Conservation (phyloP, 2,113 vertebrate genomes). For the Vulpes vulpes region DNA sequence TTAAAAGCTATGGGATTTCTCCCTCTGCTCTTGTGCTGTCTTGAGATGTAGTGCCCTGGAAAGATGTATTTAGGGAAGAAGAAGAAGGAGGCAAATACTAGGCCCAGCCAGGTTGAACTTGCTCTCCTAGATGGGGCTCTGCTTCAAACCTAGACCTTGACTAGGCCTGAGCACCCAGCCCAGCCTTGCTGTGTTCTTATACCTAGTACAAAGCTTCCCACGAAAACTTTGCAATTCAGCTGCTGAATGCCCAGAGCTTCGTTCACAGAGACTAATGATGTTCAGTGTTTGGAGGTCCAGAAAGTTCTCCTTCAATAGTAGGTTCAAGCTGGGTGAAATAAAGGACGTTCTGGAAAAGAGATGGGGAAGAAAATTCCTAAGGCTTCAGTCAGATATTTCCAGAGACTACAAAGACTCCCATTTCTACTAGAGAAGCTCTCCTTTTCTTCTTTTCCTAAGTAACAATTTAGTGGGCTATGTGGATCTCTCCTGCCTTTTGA, state of each 20-base stretch:
- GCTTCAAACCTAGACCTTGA: neutral
- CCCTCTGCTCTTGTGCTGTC: neutral
- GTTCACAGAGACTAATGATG: neutral
- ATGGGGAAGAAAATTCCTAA: neutral
- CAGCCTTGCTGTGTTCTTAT: neutral
- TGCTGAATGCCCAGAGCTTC: neutral
- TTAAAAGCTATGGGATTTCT: neutral
- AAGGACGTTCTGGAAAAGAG: conserved; percentile 25
- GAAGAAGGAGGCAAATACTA: neutral
- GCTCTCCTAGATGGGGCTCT: neutral
- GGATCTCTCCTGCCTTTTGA: neutral
- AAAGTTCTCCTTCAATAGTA: neutral
- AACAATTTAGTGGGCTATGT: neutral
- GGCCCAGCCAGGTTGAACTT: neutral
- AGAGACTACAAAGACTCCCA: neutral
- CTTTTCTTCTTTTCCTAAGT: neutral
- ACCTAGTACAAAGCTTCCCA: neutral
- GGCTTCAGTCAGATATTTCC: neutral
- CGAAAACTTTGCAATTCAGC: neutral
- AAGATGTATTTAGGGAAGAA: neutral
- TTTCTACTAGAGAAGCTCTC: neutral
- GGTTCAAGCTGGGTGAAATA: neutral
- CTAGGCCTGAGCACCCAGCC: neutral
- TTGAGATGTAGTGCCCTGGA: neutral
- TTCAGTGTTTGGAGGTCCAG: neutral